Evolutionary conservation across 2,888 invertebrate species (phyloP), one percentile per base, ranked within the genome.

Genomic region (Agrotis clavis): DNA sequence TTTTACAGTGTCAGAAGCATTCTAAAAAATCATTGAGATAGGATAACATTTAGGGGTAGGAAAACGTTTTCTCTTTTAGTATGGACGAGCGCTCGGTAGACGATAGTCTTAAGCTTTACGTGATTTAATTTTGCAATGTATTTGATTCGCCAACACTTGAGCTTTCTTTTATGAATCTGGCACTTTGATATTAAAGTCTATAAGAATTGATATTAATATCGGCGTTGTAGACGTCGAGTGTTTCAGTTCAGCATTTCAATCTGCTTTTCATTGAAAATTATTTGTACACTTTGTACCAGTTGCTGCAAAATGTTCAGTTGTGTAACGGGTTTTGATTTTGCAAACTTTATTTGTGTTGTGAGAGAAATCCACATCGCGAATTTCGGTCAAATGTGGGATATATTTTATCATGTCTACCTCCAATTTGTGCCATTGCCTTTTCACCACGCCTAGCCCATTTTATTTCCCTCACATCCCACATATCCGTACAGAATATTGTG

Each of bases 401-500:
- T 71, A 61, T 74, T 61, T 74, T 56, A 78, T 71, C 30, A 14
- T 35, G 60, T 45, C 21, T 61, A 47, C 45, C 56, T 51, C 50
- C 45, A 78, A 78, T 56, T 76, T 79, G 47, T 60, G 68, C 54
- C 45, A 13, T 14, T 47, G 53, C 19, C 30, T 63, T 71, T 71
- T 48, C 35, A 21, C 19, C 56, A 21, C 77, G 18, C 65, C 61
- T 67, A 9, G 56, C 45, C 68, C 48, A 70, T 70, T 79, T 72
- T 83, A 66, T 74, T 75, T 59, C 25, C 61, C 72, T 71, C 79
- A 74, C 74, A 80, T 51, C 59, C 48, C 53, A 67, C 70, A 83
- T 68, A 61, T 47, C 71, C 82, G 74, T 30, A 73, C 56, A 69
- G 69, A 81, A 81, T 84, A 84, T 84, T 84, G 79, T 82, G 79